These are phyloP conservation scores for Nemotelus pantherinus DNA, from an alignment of 2,888 invertebrate species.

Conservation along the genomic window DNA sequence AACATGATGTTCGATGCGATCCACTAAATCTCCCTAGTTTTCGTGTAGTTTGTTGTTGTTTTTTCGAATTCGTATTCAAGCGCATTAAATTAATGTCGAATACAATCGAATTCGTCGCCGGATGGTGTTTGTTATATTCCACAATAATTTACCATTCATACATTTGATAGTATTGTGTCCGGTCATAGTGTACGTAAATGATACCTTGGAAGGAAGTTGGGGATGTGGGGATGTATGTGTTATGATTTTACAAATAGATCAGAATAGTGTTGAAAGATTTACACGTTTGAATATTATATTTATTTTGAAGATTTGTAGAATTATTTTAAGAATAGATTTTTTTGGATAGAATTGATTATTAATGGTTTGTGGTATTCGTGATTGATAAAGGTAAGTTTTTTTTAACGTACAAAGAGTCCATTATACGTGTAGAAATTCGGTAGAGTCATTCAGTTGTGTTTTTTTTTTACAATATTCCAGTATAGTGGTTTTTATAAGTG, in stretches of 20 bases:
- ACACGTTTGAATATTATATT: not conserved
- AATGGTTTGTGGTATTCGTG: too few relatives aligned
- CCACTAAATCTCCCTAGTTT: constrained; percentile 89
- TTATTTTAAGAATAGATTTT: not conserved
- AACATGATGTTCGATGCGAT: constrained; percentile 94
- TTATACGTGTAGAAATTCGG: too few relatives aligned
- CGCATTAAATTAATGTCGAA: too few relatives aligned
- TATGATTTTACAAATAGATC: too few relatives aligned
- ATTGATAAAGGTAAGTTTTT: too few relatives aligned
- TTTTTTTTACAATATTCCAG: too few relatives aligned
- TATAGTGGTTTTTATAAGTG: too few relatives aligned
- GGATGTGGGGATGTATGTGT: not conserved
- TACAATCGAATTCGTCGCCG: too few relatives aligned
- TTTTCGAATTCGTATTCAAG: not conserved
- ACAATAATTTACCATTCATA: not conserved
- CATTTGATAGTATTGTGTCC: constrained; percentile 1
- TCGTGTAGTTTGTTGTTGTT: not conserved
- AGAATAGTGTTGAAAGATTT: not conserved
- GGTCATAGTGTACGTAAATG: not conserved
- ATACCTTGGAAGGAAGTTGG: constrained; percentile 14
- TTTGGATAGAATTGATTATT: not conserved
- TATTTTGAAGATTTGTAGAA: not conserved
- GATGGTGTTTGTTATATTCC: too few relatives aligned
- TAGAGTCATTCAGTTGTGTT: too few relatives aligned
- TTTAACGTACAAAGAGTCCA: not conserved